Evolutionary conservation across 1,140 invertebrate genomes (phyloP).

Genomic region (Zaprionus africanus): DNA sequence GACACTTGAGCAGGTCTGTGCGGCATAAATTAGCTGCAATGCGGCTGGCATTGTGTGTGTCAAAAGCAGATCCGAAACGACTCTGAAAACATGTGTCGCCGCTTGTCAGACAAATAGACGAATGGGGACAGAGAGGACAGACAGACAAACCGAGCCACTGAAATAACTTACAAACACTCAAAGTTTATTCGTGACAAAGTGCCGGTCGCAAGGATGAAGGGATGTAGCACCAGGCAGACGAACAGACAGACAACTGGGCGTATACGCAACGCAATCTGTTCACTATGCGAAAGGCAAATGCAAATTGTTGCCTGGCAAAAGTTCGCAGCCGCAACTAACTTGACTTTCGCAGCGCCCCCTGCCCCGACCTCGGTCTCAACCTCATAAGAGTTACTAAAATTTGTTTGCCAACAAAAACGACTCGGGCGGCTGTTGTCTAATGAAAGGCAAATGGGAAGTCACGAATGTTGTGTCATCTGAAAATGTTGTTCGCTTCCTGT

Average conservation of each 20-base stretch:
- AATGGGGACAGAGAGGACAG: slow-evolving; percentile 15
- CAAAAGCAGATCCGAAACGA: slow-evolving; percentile 49
- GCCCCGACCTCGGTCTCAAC: neutral
- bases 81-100: slow-evolving; percentile 51
- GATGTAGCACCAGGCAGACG: neutral
- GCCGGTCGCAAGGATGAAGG: slow-evolving; percentile 24
- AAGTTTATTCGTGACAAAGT: slow-evolving; percentile 54
- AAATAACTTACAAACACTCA: slow-evolving; percentile 70
- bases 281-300: slow-evolving; percentile 52
- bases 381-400: slow-evolving; percentile 59
- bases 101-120: slow-evolving; percentile 51
- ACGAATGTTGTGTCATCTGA: slow-evolving; percentile 56
- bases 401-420: slow-evolving; percentile 72
- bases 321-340: slow-evolving; percentile 68
- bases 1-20: slow-evolving; percentile 31
- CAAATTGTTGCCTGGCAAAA: slow-evolving; percentile 66
- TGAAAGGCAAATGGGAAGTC: slow-evolving; percentile 49
- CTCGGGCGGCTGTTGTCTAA: slow-evolving; percentile 53
- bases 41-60: slow-evolving; percentile 54
- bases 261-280: slow-evolving; percentile 51
- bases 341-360: slow-evolving; percentile 8
- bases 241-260: slow-evolving; percentile 38
- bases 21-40: slow-evolving; percentile 70
- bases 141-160: slow-evolving; percentile 49
- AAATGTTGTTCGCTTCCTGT: slow-evolving; percentile 53